phyloP scores from a whole-genome alignment of 2,797 vertebrate species.

The Uromys caudimaculatus region DNA sequence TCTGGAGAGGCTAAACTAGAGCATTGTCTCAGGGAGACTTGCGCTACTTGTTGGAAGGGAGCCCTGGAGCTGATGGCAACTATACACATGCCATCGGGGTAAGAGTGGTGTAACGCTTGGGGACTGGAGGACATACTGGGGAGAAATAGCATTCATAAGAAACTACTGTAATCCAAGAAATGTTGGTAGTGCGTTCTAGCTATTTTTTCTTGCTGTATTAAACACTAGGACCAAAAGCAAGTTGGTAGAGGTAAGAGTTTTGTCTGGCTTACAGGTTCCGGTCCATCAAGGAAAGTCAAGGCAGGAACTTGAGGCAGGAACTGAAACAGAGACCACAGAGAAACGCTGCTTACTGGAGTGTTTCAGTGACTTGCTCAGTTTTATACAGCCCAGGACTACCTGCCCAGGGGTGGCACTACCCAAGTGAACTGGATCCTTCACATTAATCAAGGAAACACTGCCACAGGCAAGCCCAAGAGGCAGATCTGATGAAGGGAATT shows the following conservation, averaged over 20 bases:
- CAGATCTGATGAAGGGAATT: background rate
- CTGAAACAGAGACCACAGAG: background rate
- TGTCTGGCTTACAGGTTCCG: background rate
- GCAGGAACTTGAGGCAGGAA: background rate
- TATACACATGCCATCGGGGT: background rate
- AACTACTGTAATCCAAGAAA: slow-evolving; percentile 16
- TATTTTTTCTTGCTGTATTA: background rate
- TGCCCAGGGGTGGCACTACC: background rate
- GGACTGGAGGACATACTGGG: background rate
- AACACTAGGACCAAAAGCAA: background rate
- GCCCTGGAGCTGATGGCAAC: background rate
- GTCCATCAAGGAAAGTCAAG: background rate
- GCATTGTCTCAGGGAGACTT: background rate
- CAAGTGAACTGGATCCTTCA: background rate
- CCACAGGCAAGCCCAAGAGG: background rate
- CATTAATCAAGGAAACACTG: background rate
- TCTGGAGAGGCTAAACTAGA: background rate
- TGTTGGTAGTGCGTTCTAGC: background rate
- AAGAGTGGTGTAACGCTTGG: background rate
- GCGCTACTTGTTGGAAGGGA: background rate
- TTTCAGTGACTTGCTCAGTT: background rate
- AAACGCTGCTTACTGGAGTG: background rate
- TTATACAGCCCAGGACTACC: background rate
- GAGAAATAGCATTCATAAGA: background rate
- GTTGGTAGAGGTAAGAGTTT: background rate